Evolutionary conservation across 2,113 vertebrate genomes (phyloP), one percentile per base, ranked within the genome.

Genomic region (Brachyhypopomus occidentalis): DNA sequence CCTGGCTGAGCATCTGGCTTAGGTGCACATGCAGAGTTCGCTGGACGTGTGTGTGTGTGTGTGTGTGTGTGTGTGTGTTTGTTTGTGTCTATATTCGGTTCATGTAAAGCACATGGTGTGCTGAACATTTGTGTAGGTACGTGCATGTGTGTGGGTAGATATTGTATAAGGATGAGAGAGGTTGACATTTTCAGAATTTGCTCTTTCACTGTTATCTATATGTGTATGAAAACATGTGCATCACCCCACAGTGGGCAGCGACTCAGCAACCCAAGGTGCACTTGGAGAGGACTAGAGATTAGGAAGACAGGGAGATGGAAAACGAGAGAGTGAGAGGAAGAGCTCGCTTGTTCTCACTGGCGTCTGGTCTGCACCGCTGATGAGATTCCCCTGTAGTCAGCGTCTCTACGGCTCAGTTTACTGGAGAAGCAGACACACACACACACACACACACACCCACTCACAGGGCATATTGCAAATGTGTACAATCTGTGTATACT

Each of bases 401-500:
- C 92, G 91, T 93, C 92, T 93, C 89, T 88, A 83, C 84, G 85
- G 89, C 90, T 92, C 92, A 88, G 89, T 85, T 93, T 93, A 92
- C 91, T 87, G 67, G 52, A 75, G 52, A 72, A 19, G 55, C 69
- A 79, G 70, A 82, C 78, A 84, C 84, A 82, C 87, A 86, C 88
- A 78, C 84, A 62, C 83, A 55, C 79, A 71, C 83, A 30, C 81
- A 56, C 84, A 79, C 78, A 67, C 23, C 7, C 27, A 74, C 7
- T 5, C 23, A 75, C 9, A 59, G 19, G 62, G 38, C 75, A 82
- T 25, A 59, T 77, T 27, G 70, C 12, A 75, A 75, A 41, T 36
- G 27, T 80, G 77, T 75, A 25, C 11, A 48, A 30, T 45, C 69
- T 74, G 30, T 63, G 34, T 12, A 70, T 36, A 73, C 62, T 34